These are phyloP conservation scores for Emydoidea blandingii DNA, from an alignment of 2,797 vertebrate species.

Conservation along the genomic window DNA sequence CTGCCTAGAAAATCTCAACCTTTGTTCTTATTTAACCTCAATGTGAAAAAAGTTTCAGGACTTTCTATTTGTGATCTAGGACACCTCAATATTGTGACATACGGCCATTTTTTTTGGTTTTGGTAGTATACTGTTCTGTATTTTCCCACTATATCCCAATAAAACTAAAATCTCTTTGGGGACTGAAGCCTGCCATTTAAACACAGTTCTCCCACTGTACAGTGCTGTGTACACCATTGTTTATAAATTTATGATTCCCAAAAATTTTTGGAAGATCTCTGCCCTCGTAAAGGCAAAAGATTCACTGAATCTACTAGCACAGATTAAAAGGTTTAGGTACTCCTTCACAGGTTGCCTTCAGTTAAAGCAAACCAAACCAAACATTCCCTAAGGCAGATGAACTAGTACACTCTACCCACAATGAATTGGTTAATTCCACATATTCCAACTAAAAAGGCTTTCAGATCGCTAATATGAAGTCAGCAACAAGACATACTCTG, in stretches of 20 bases:
- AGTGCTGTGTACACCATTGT: background rate
- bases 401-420: background rate
- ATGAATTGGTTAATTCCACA: background rate
- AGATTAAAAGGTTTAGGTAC: background rate
- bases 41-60: background rate
- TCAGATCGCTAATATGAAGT: background rate
- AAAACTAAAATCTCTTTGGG: background rate
- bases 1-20: background rate
- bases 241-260: background rate
- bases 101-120: background rate
- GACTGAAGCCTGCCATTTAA: background rate
- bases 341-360: background rate
- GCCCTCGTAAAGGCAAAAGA: background rate
- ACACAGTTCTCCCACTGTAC: background rate
- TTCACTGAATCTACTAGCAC: background rate
- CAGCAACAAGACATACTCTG: background rate
- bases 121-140: background rate
- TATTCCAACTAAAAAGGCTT: background rate
- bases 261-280: background rate
- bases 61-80: background rate
- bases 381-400: background rate
- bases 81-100: background rate
- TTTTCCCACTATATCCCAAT: background rate
- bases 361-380: background rate
- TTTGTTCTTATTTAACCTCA: background rate